phyloP scores from a whole-genome alignment of 2,797 vertebrate genomes.

The Pangasius sanitwongsei region DNA sequence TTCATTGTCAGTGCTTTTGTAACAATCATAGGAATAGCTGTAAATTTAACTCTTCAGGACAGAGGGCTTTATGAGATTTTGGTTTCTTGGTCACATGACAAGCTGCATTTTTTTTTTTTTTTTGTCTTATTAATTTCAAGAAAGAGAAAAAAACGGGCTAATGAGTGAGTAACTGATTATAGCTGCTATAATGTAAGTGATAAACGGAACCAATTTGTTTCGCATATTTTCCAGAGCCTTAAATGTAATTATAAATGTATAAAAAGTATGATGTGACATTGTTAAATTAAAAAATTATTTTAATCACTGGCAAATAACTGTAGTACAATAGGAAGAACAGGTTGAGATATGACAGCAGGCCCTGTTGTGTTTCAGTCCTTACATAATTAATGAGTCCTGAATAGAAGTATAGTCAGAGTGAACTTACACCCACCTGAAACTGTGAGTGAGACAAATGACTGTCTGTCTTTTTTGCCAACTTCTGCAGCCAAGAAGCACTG shows the following conservation, averaged over 20 bases:
- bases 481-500: constrained; percentile 50
- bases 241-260: too few species aligned
- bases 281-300: too few species aligned
- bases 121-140: background rate
- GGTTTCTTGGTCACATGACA: background rate
- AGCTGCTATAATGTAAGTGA: background rate
- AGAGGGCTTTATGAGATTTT: background rate
- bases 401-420: background rate
- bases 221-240: too few species aligned
- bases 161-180: background rate
- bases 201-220: background rate
- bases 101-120: background rate
- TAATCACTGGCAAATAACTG: background rate
- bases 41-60: background rate
- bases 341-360: background rate
- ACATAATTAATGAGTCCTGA: background rate
- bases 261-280: too few species aligned
- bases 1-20: background rate
- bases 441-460: constrained; percentile 23
- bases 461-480: constrained; percentile 24
- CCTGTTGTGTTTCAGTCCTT: background rate
- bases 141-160: background rate
- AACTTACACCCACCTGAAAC: constrained; percentile 47
- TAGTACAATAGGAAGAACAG: background rate
- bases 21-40: background rate